phyloP scores from a whole-genome alignment of 2,888 invertebrate genomes.

The Hoplodrina ambigua region DNA sequence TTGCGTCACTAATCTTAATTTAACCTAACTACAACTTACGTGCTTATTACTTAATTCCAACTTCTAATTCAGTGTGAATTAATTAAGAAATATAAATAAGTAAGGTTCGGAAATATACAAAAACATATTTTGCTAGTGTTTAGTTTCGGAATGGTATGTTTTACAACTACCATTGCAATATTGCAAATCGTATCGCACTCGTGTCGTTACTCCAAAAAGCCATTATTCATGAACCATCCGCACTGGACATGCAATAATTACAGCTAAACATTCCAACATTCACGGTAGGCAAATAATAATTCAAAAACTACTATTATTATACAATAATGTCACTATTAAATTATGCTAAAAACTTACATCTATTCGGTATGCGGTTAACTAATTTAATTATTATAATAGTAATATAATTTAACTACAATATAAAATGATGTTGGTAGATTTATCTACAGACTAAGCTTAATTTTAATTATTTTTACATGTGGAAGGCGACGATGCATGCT shows the following conservation, averaged over 20 bases:
- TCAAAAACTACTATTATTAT: slow-evolving; percentile 43
- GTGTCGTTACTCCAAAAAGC: slow-evolving; percentile 32
- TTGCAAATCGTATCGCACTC: slow-evolving; percentile 36
- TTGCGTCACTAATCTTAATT: too few species aligned
- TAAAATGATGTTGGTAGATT: slow-evolving; percentile 11
- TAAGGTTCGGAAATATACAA: too few species aligned
- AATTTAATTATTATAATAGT: slow-evolving; percentile 10
- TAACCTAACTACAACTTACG: too few species aligned
- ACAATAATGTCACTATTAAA: slow-evolving; percentile 34
- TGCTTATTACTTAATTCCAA: too few species aligned
- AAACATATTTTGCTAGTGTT: too few species aligned
- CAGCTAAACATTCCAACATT: slow-evolving; percentile 48
- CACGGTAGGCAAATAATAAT: slow-evolving; percentile 47
- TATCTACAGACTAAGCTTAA: not conserved
- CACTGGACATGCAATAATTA: slow-evolving; percentile 59
- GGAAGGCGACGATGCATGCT: slow-evolving; percentile 13
- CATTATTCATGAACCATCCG: slow-evolving; percentile 50
- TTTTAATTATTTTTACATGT: not conserved
- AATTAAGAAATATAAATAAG: too few species aligned
- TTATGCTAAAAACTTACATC: slow-evolving; percentile 49
- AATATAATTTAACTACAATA: slow-evolving; percentile 32
- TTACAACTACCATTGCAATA: not conserved
- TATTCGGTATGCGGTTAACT: slow-evolving; percentile 14
- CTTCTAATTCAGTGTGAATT: too few species aligned
- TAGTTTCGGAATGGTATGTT: not conserved